Evolutionary conservation across 2,797 vertebrate genomes (phyloP).

Genomic region (Anguilla megastoma): DNA sequence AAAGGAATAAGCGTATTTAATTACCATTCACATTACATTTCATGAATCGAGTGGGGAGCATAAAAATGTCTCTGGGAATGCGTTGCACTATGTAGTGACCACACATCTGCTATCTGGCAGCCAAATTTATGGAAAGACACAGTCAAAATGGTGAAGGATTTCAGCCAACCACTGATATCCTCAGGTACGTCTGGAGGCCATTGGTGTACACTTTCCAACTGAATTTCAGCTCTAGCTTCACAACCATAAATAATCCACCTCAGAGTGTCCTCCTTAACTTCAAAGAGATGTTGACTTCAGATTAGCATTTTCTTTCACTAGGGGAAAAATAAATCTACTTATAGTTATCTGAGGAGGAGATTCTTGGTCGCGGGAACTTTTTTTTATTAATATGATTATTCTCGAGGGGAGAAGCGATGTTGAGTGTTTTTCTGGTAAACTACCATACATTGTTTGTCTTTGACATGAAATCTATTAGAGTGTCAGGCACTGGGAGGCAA

Average conservation of each 20-base stretch:
- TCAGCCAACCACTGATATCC: conserved; percentile 48
- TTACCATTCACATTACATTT: conserved; percentile 50
- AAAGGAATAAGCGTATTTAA: conserved; percentile 39
- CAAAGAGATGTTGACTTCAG: conserved; percentile 69
- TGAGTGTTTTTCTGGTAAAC: conserved; percentile 35
- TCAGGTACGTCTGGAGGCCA: conserved; percentile 42
- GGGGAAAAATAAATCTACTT: conserved; percentile 60
- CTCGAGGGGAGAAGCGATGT: conserved; percentile 39
- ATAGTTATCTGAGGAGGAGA: conserved; percentile 58
- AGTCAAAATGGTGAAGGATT: conserved; percentile 28
- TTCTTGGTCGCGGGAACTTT: conserved; percentile 8
- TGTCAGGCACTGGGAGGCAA: conserved; percentile 42
- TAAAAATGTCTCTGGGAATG: conserved; percentile 38
- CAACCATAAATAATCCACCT: conserved; percentile 74
- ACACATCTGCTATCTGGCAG: conserved; percentile 42
- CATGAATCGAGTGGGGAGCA: conserved; percentile 32
- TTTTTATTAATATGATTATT: conserved; percentile 48
- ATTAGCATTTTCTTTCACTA: conserved; percentile 68
- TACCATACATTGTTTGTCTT: conserved; percentile 47
- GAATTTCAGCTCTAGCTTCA: conserved; percentile 66
- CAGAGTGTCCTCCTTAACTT: conserved; percentile 68
- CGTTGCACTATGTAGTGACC: conserved; percentile 52
- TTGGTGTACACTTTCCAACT: conserved; percentile 53
- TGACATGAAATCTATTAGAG: conserved; percentile 56
- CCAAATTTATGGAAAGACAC: conserved; percentile 38